Evolutionary conservation across 2,888 invertebrate species (phyloP), one percentile per base, ranked within the genome.

Genomic region (Cosmia pyralina): DNA sequence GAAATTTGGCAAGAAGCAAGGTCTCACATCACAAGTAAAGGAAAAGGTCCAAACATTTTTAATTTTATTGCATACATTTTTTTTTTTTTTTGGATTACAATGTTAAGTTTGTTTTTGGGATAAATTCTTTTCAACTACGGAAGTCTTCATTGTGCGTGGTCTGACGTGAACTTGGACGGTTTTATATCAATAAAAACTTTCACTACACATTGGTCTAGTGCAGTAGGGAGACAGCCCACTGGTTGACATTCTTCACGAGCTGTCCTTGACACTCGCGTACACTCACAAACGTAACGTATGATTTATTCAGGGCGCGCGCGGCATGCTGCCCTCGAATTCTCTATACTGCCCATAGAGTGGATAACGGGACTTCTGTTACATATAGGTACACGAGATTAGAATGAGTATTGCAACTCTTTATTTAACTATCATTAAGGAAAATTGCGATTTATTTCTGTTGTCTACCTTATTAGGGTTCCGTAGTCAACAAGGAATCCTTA

Each of bases 231-330:
- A 50, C 63, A 59, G n/a, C 69, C 78, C 60, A 77, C 58, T 75
- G 62, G 22, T 48, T 38, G 66, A 73, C 75, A 77, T 69, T 72
- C 77, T 28, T 74, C 62, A 77, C 74, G 82, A 71, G 69, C 69
- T 81, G 89, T 84, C 88, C 89, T 87, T 90, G 88, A 88, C 85
- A 82, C 28, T 28, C 69, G 64, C 44, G 63, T 52, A 44, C 74
- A 44, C 38, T 71, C 77, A 34, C 75, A 28, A 62, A 77, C 83
- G 64, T 63, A 28, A 41, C 41, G 1, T 8, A 53, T 67, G 58
- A 74, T 77, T 67, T 90, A 92, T 92, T 90, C 90, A 87, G 90
- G 77, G 74, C 89, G 91, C 92, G 90, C 86, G 87, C 88, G 88
- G 75, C 88, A 85, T 72, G 64, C 44, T 71, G 85, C 62, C 87